Evolutionary conservation across 2,113 vertebrate genomes (phyloP).

Genomic region (Tenrec ecaudatus): DNA sequence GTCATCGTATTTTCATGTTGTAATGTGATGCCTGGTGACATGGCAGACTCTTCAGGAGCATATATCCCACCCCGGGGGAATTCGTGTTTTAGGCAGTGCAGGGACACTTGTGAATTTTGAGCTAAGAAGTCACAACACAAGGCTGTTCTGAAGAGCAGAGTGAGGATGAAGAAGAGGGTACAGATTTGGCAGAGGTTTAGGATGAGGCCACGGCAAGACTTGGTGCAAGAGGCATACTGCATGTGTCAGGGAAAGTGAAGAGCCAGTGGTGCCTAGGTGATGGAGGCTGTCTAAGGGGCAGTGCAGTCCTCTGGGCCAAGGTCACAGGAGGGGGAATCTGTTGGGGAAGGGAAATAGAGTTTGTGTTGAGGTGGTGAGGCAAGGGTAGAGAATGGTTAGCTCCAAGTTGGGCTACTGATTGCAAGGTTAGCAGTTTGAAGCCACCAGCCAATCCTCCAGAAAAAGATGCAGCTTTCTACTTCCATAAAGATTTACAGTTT

Average conservation of each 20-base stretch:
- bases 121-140: conserved; percentile 24
- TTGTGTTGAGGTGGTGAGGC: neutral
- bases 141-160: neutral
- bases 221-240: neutral
- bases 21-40: too few species aligned
- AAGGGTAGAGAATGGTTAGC: neutral
- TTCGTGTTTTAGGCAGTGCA: neutral
- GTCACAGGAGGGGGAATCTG: neutral
- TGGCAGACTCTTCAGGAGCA: neutral
- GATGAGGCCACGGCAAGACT: neutral
- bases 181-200: neutral
- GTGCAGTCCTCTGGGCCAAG: neutral
- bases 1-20: neutral
- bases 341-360: neutral
- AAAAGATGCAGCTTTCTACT: too few species aligned
- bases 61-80: too few species aligned
- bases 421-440: too few species aligned
- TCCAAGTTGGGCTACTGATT: too few species aligned
- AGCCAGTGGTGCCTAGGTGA: neutral
- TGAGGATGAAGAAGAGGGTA: neutral
- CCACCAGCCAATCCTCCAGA: too few species aligned
- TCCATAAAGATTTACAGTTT: too few species aligned
- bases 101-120: neutral
- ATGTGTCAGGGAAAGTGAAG: neutral
- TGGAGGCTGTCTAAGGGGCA: neutral